A percentile compares a stretch with the other conserved stretches of the same genome.
Evolutionary conservation across 2,888 invertebrate genomes (phyloP).

Genomic region (Dorcus parallelipipedus): DNA sequence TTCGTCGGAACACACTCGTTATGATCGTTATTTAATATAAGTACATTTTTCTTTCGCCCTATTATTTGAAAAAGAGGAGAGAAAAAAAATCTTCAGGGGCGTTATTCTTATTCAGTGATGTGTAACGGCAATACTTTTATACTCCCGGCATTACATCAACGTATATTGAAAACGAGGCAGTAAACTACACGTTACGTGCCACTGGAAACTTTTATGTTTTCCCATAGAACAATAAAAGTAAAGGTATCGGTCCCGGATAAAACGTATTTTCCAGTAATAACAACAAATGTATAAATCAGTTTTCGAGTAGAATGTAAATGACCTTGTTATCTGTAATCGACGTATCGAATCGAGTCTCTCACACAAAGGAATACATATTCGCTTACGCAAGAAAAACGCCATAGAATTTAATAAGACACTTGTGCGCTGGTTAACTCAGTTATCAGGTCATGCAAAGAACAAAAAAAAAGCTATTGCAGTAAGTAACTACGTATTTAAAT

Average conservation of each 20-base stretch:
- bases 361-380: slow-evolving; percentile 39
- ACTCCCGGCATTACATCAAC: too few species aligned
- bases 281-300: slow-evolving; percentile 31
- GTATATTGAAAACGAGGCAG: too few species aligned
- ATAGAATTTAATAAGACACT: slow-evolving; percentile 19
- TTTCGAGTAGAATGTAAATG: slow-evolving; percentile 42
- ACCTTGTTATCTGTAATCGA: slow-evolving; percentile 42
- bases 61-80: too few species aligned
- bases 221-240: background rate
- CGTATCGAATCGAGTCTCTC: slow-evolving; percentile 37
- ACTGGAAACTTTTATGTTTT: background rate
- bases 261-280: slow-evolving; percentile 12
- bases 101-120: too few species aligned
- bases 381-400: slow-evolving; percentile 33
- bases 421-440: slow-evolving; percentile 15
- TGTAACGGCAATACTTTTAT: too few species aligned
- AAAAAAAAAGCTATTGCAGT: background rate
- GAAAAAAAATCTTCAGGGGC: too few species aligned
- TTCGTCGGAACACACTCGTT: too few species aligned
- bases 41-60: too few species aligned
- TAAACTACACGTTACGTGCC: too few species aligned
- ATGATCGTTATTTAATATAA: too few species aligned
- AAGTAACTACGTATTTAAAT: background rate
- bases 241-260: background rate
- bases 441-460: slow-evolving; percentile 8